Percentiles rank a stretch among this genome's conserved stretches.
Conservation (phyloP, 2,888 invertebrate genomes). For the Cerastis leucographa region DNA sequence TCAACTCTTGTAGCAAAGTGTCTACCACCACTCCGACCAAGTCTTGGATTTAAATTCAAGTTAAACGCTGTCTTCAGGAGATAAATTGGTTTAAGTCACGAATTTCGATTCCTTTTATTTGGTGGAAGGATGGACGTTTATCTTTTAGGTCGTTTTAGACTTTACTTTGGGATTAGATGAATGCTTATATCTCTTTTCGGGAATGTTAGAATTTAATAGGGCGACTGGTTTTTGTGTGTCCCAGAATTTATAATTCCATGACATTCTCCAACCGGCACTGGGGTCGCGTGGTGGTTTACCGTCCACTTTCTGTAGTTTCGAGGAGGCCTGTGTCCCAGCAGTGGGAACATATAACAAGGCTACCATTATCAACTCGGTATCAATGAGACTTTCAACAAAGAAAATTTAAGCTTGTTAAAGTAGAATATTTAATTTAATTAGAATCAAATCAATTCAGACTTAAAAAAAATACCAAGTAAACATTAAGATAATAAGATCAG, state of each 20-base stretch:
- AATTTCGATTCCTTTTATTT: slow-evolving; percentile 42
- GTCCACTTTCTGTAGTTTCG: too few species aligned
- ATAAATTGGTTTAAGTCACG: slow-evolving; percentile 60
- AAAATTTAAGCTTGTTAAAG: neutral
- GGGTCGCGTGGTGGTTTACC: too few species aligned
- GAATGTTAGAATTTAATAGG: neutral
- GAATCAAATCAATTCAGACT: fast-evolving
- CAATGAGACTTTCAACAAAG: neutral
- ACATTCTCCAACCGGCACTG: too few species aligned
- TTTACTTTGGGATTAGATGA: slow-evolving; percentile 17
- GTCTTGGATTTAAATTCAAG: slow-evolving; percentile 63
- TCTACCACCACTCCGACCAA: slow-evolving; percentile 48
- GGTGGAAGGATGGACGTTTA: slow-evolving; percentile 30
- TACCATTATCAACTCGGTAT: too few species aligned
- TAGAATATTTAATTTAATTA: neutral
- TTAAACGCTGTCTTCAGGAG: slow-evolving; percentile 54
- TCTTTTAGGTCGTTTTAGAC: slow-evolving; percentile 14
- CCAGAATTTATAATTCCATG: too few species aligned
- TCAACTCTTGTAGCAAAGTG: slow-evolving; percentile 56
- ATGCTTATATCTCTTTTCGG: neutral
- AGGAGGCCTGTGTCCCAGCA: neutral
- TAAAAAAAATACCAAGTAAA: neutral
- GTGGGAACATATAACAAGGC: neutral
- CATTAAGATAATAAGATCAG: slow-evolving; percentile 5
- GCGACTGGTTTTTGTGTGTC: neutral